Conservation (phyloP, 1,140 invertebrate species). For the Carposina sasakii region DNA sequence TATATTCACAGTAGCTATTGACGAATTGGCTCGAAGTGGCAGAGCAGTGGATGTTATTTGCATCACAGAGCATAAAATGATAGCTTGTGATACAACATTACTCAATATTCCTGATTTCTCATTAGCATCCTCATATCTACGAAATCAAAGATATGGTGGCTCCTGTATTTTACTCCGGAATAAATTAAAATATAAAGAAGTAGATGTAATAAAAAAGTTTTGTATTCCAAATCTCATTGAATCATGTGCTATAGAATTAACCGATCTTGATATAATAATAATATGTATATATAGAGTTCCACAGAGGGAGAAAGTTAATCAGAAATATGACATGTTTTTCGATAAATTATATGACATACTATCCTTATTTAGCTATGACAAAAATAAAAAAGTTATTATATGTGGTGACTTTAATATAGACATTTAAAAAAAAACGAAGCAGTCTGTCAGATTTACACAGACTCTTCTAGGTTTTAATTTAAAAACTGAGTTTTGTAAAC, state of each 20-base stretch:
- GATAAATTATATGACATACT: neutral
- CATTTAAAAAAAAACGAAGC: neutral
- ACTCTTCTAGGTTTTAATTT: neutral
- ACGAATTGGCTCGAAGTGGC: neutral
- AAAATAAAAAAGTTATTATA: neutral
- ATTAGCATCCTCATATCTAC: neutral
- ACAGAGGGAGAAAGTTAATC: neutral
- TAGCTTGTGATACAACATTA: neutral
- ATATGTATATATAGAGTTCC: conserved; percentile 7
- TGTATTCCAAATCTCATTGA: neutral
- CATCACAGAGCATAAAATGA: neutral
- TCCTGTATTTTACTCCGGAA: conserved; percentile 1
- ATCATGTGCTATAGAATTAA: conserved; percentile 2
- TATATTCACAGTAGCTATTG: neutral
- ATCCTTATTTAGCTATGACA: neutral
- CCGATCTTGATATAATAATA: neutral
- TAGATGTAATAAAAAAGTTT: neutral
- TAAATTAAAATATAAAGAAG: neutral
- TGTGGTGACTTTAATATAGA: neutral
- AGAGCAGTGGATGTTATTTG: neutral
- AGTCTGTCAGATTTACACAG: neutral
- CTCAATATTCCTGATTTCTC: neutral
- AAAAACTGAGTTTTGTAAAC: neutral
- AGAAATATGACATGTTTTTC: neutral
- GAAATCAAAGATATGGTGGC: neutral